These are phyloP conservation scores for Mus caroli DNA, from an alignment of 2,797 vertebrate genomes.

Conservation along the genomic window DNA sequence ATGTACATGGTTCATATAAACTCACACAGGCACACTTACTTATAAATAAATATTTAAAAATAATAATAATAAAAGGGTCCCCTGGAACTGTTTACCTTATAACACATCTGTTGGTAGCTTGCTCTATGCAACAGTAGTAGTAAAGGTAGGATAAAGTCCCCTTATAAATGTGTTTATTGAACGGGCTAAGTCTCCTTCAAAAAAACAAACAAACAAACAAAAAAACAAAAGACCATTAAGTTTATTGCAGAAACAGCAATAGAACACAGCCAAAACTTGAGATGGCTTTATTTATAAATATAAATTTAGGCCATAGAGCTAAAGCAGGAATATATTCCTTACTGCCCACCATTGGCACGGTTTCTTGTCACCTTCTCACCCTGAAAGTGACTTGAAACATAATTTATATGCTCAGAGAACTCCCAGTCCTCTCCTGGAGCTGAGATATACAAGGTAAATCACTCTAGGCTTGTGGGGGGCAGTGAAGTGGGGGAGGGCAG, in stretches of 20 bases:
- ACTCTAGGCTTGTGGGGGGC: too few species aligned
- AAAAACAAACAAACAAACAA: background rate
- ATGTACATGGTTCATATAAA: background rate
- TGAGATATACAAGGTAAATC: background rate
- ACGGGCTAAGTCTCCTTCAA: background rate
- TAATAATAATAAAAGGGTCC: background rate
- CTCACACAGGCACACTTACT: background rate
- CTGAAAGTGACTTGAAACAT: background rate
- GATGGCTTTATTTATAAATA: too few species aligned
- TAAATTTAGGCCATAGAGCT: background rate
- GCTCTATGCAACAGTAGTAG: background rate
- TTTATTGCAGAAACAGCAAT: background rate
- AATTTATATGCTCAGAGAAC: background rate
- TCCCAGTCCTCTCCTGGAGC: background rate
- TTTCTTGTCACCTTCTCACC: background rate
- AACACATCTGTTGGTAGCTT: too few species aligned
- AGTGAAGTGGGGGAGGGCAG: background rate
- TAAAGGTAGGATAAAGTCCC: background rate
- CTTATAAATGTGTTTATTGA: background rate
- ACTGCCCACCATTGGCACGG: fast-evolving
- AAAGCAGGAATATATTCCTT: background rate
- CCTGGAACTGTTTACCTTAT: too few species aligned
- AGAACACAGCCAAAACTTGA: background rate
- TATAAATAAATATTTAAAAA: background rate
- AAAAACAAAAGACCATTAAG: background rate